These are phyloP conservation scores for Porites evermanni DNA, from an alignment of 92 coral and sea anemone species.

Conservation along the genomic window DNA sequence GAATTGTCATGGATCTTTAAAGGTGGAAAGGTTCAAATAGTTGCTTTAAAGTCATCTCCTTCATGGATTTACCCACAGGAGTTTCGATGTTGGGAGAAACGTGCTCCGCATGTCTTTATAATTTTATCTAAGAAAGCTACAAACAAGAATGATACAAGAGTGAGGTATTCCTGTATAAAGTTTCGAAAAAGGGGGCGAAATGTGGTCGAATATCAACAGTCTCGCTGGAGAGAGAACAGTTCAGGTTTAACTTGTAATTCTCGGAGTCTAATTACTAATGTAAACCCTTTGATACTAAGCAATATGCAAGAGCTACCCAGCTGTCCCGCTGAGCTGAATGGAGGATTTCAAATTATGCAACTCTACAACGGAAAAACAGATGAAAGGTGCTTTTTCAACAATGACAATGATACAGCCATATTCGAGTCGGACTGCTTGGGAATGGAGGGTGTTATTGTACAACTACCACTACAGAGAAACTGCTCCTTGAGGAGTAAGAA, in stretches of 20 bases:
- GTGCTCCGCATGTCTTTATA: constrained; percentile 36
- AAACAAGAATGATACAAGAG: constrained; percentile 11
- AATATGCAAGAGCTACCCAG: constrained; percentile 53
- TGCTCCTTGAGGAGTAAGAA: constrained; percentile 42
- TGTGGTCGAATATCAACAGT: constrained; percentile 63
- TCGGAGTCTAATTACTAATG: constrained; percentile 17
- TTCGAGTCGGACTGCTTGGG: constrained; percentile 81
- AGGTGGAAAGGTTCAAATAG: constrained; percentile 2
- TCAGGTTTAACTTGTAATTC: constrained; percentile 49
- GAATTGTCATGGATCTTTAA: constrained; percentile 18
- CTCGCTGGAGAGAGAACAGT: constrained; percentile 36
- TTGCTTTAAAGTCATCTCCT: neutral
- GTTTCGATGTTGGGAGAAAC: constrained; percentile 21
- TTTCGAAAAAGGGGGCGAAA: constrained; percentile 70
- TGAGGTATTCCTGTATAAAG: constrained; percentile 58
- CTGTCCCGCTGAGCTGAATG: constrained; percentile 73
- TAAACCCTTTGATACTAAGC: constrained; percentile 60
- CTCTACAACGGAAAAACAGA: constrained; percentile 51
- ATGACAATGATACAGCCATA: constrained; percentile 33
- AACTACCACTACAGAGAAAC: constrained; percentile 34
- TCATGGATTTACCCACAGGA: neutral
- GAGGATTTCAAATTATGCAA: constrained; percentile 64
- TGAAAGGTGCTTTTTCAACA: constrained; percentile 43
- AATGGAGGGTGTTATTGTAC: constrained; percentile 74
- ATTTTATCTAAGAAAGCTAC: constrained; percentile 7